Percentiles rank a stretch among this genome's conserved stretches.
Evolutionary conservation across 2,113 vertebrate genomes (phyloP).

Genomic region (Daboia siamensis): DNA sequence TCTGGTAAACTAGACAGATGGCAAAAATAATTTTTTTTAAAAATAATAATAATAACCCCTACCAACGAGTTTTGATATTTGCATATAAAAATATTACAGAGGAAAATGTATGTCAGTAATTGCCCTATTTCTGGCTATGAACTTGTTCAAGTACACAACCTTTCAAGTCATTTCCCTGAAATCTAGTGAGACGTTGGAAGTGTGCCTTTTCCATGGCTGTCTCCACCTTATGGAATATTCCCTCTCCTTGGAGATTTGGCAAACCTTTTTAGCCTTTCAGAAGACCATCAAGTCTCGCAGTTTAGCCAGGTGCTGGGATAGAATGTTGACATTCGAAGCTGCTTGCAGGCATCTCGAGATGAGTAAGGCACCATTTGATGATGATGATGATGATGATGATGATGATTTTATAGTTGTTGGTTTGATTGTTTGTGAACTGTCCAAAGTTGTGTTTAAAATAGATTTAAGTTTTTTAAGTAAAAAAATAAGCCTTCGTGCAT

Average conservation of each 20-base stretch:
- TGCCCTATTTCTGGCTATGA: conserved; percentile 43
- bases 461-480: neutral
- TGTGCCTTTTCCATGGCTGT: neutral
- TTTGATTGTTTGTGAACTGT: neutral
- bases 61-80: conserved; percentile 35
- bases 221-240: neutral
- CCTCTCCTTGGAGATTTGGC: neutral
- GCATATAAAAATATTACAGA: neutral
- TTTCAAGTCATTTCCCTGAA: neutral
- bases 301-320: neutral
- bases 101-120: conserved; percentile 6
- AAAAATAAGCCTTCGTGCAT: neutral
- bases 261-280: neutral
- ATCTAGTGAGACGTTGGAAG: neutral
- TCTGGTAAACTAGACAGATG: conserved; percentile 5
- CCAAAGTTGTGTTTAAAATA: neutral
- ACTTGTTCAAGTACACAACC: conserved; percentile 4
- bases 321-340: neutral
- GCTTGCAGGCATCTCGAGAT: neutral
- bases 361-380: neutral
- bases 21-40: neutral
- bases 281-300: neutral
- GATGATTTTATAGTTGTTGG: neutral
- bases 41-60: neutral
- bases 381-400: no score